phyloP scores from a whole-genome alignment of 2,797 vertebrate species.

The Mus minutoides region DNA sequence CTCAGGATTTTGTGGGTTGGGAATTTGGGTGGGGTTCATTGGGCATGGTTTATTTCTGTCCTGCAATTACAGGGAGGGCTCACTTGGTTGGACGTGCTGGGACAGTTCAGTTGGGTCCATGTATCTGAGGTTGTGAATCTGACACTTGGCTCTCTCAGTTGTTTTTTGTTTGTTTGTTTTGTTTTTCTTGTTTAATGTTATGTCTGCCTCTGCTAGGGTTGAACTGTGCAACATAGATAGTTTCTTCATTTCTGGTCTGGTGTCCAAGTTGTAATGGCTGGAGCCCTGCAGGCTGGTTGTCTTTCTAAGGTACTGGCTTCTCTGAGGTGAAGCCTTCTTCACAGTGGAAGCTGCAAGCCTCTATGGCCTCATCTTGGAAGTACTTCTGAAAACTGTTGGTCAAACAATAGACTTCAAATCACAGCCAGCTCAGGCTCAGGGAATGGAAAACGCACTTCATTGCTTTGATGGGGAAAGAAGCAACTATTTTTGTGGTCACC shows the following conservation, averaged over 20 bases:
- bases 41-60: background rate
- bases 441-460: background rate
- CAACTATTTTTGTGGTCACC: slow-evolving; percentile 8
- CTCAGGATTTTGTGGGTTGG: background rate
- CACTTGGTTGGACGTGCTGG: background rate
- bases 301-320: background rate
- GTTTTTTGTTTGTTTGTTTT: background rate
- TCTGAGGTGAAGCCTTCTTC: background rate
- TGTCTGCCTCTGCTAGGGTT: background rate
- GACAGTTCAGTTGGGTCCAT: background rate
- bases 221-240: background rate
- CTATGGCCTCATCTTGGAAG: background rate
- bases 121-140: background rate
- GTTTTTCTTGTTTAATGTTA: background rate
- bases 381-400: slow-evolving; percentile 24
- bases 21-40: background rate
- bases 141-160: background rate
- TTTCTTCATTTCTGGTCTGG: background rate
- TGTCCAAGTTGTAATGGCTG: background rate
- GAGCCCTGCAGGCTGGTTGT: background rate
- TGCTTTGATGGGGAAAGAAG: slow-evolving; percentile 6
- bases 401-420: background rate
- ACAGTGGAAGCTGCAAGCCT: background rate
- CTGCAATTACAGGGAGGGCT: background rate
- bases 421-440: background rate